Evolutionary conservation across 2,113 vertebrate genomes (phyloP).

Genomic region (Ariopsis seemanni): DNA sequence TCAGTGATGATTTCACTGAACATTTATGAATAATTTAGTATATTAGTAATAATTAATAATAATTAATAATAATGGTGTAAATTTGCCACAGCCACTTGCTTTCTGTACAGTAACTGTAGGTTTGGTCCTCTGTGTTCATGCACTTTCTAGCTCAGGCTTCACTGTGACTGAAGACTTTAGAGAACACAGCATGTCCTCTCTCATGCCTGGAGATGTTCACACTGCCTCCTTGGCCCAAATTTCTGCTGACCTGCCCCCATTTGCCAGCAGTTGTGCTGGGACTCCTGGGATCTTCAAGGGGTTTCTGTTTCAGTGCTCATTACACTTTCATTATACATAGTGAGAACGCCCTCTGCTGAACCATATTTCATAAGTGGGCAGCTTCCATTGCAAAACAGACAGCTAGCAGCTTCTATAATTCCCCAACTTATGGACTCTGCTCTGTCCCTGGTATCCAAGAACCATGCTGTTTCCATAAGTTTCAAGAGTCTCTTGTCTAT

Average conservation of each 20-base stretch:
- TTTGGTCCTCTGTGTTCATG: neutral
- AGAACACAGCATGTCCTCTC: neutral
- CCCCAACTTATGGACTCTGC: neutral
- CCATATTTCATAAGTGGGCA: neutral
- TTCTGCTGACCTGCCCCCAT: constrained; percentile 3
- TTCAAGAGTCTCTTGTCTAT: neutral
- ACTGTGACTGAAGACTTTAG: neutral
- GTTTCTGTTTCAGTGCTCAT: constrained; percentile 15
- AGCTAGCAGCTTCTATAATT: neutral
- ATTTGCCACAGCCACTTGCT: neutral
- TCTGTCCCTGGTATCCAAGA: neutral
- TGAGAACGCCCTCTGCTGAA: neutral
- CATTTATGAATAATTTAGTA: neutral
- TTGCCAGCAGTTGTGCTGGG: neutral
- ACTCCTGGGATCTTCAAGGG: neutral
- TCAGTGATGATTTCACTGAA: neutral
- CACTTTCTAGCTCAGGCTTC: neutral
- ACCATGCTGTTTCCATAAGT: neutral
- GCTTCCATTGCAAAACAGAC: neutral
- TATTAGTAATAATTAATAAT: too few species aligned
- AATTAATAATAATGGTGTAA: neutral
- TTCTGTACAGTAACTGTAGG: neutral
- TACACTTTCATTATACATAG: neutral
- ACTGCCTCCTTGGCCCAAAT: neutral
- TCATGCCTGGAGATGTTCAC: neutral